Evolutionary conservation across 2,797 vertebrate species (phyloP).

Genomic region (Phalanger gymnotis): DNA sequence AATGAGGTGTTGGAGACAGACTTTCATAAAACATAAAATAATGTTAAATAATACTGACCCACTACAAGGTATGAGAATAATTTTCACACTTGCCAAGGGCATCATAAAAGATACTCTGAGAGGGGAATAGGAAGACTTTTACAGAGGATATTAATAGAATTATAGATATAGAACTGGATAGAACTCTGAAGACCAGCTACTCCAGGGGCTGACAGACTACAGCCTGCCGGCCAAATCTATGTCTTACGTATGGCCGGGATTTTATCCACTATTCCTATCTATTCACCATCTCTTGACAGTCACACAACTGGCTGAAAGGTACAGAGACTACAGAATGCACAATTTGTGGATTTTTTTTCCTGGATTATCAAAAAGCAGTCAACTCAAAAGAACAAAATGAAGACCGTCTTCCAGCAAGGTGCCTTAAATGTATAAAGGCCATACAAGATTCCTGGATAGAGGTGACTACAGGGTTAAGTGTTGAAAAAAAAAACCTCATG

Average conservation of each 20-base stretch:
- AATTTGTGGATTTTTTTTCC: background rate
- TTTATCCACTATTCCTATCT: background rate
- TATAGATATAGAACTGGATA: background rate
- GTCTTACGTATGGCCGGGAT: background rate
- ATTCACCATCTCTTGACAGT: background rate
- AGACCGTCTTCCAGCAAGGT: background rate
- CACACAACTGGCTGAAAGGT: background rate
- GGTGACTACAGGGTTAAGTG: background rate
- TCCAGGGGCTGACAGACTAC: background rate
- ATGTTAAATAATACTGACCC: background rate
- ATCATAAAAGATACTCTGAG: background rate
- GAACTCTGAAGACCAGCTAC: background rate
- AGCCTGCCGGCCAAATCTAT: background rate
- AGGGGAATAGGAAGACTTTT: background rate
- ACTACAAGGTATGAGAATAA: background rate
- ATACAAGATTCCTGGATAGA: background rate
- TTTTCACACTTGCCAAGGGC: background rate
- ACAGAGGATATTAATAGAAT: background rate
- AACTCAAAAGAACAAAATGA: background rate
- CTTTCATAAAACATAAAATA: background rate
- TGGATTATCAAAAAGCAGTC: background rate
- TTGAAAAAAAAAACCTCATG: background rate
- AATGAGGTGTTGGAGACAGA: background rate
- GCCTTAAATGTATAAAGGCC: background rate
- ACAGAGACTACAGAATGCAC: background rate